Conservation (phyloP, 2,797 vertebrate genomes). For the Pipistrellus nathusii region DNA sequence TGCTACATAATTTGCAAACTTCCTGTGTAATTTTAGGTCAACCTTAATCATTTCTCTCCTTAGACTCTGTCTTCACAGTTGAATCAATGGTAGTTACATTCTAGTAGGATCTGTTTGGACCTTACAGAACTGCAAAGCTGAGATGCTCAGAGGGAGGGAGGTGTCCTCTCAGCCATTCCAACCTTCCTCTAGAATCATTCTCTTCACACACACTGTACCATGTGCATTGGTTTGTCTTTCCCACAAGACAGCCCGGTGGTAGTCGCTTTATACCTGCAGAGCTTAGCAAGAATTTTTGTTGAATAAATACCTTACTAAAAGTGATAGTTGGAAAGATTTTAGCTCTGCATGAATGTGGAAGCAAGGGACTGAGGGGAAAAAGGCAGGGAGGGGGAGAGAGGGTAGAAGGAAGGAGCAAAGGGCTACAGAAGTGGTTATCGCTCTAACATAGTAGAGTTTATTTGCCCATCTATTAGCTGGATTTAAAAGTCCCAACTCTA, state of each 20-base stretch:
- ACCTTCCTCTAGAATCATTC: neutral
- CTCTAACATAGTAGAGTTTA: neutral
- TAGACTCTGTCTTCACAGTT: neutral
- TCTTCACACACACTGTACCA: fast-evolving
- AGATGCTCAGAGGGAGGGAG: neutral
- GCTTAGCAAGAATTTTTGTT: neutral
- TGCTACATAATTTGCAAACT: neutral
- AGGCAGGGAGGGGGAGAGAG: no score
- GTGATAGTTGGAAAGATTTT: neutral
- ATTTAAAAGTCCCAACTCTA: neutral
- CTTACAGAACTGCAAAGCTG: neutral
- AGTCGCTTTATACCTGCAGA: neutral
- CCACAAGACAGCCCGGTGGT: neutral
- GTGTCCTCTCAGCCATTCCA: neutral
- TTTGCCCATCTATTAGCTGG: neutral
- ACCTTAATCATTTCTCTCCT: neutral
- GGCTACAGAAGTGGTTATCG: neutral
- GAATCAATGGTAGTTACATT: neutral
- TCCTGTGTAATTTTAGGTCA: conserved; percentile 19
- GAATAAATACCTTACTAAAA: neutral
- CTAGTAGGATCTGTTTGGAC: neutral
- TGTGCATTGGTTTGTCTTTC: neutral
- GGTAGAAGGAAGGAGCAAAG: neutral
- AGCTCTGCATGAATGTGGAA: neutral
- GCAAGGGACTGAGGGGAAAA: neutral